phyloP scores from a whole-genome alignment of 2,888 invertebrate genomes.

The Pseudococcus jackbeardsleyi region DNA sequence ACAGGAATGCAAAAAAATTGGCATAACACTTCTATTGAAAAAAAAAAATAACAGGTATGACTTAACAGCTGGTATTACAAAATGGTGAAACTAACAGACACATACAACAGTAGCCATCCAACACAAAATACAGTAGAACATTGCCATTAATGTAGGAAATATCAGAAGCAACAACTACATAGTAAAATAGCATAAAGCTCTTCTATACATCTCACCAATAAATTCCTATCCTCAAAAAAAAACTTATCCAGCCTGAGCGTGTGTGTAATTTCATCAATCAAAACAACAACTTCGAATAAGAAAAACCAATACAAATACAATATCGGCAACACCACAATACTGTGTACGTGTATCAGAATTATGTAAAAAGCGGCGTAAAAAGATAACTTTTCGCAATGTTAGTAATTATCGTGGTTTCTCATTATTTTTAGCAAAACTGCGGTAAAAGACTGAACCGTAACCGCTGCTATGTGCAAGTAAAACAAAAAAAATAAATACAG shows the following conservation, averaged over 20 bases:
- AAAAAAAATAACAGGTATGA: background rate
- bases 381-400: slow-evolving; percentile 38
- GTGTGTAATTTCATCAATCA: background rate
- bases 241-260: background rate
- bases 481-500: slow-evolving; percentile 44
- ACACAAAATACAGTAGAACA: slow-evolving; percentile 7
- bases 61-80: background rate
- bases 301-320: slow-evolving; percentile 32
- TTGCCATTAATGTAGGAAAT: slow-evolving; percentile 13
- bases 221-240: background rate
- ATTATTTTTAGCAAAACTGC: slow-evolving; percentile 52
- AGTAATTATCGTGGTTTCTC: slow-evolving; percentile 1
- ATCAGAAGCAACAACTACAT: slow-evolving; percentile 19
- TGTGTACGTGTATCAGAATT: slow-evolving; percentile 31
- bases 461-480: slow-evolving; percentile 54
- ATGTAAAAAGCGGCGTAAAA: slow-evolving; percentile 44
- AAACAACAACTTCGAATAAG: background rate
- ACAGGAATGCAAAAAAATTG: background rate
- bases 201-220: slow-evolving; percentile 18
- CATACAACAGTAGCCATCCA: background rate
- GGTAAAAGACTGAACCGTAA: slow-evolving; percentile 64
- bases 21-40: background rate
- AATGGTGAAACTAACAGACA: background rate
- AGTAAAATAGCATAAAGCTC: slow-evolving; percentile 11
- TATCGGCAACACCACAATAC: slow-evolving; percentile 21